phyloP scores from a whole-genome alignment of 2,797 vertebrate species.

The Hypotaenidia philippensis region DNA sequence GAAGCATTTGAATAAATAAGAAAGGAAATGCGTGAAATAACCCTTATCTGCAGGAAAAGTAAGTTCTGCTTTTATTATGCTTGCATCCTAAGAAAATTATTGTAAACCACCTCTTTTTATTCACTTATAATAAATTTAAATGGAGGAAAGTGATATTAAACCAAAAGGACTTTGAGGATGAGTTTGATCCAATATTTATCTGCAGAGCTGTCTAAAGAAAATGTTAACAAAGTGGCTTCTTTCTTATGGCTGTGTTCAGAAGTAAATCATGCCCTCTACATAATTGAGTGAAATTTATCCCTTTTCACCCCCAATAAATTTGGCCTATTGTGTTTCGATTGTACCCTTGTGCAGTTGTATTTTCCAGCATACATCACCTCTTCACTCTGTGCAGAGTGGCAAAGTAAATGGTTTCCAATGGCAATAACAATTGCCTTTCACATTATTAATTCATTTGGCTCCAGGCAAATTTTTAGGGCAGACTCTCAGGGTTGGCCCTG shows the following conservation, averaged over 20 bases:
- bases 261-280: not conserved
- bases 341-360: not conserved
- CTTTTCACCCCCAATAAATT: not conserved
- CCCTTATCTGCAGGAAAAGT: not conserved
- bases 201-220: not conserved
- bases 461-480: not conserved
- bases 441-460: not conserved
- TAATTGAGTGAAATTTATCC: not conserved
- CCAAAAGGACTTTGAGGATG: not conserved
- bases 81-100: not conserved
- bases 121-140: not conserved
- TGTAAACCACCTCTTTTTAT: not conserved
- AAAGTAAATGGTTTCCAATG: not conserved
- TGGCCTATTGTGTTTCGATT: not conserved
- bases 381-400: not conserved
- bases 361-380: not conserved
- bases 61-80: not conserved
- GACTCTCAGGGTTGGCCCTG: not conserved
- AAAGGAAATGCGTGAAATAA: not conserved
- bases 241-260: not conserved
- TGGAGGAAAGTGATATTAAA: not conserved
- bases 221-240: not conserved
- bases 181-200: not conserved
- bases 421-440: conserved; percentile 1
- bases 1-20: not conserved